phyloP scores from a whole-genome alignment of 2,888 invertebrate species.

The Labia minor region DNA sequence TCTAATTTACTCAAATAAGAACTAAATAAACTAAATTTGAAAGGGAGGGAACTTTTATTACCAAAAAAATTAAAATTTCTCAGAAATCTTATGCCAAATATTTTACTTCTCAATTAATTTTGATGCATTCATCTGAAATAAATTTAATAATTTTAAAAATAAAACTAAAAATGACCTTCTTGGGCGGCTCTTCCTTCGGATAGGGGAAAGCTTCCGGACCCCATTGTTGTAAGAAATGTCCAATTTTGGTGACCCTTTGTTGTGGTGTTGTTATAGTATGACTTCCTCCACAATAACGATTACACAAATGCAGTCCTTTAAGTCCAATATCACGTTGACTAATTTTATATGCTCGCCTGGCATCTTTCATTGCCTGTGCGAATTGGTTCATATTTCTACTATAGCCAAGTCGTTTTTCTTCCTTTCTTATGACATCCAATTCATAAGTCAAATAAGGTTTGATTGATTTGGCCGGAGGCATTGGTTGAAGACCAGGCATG shows the following conservation, averaged over 20 bases:
- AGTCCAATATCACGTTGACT: conserved; percentile 28
- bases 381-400: conserved; percentile 33
- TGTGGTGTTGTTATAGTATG: conserved; percentile 62
- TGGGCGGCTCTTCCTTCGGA: conserved; percentile 8
- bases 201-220: conserved; percentile 49
- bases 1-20: too few species aligned
- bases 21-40: too few species aligned
- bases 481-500: conserved; percentile 37
- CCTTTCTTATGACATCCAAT: conserved; percentile 45
- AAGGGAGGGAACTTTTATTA: too few species aligned
- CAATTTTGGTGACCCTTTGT: conserved; percentile 54
- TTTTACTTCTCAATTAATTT: too few species aligned
- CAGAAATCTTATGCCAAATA: too few species aligned
- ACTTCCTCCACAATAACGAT: conserved; percentile 67
- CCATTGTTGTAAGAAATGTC: conserved; percentile 56
- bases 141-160: too few species aligned
- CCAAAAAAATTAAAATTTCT: too few species aligned
- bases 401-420: conserved; percentile 33
- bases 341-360: conserved; percentile 28
- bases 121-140: too few species aligned
- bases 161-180: background rate
- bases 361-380: conserved; percentile 25
- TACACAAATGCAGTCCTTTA: conserved; percentile 43
- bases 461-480: conserved; percentile 49
- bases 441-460: conserved; percentile 63